phyloP scores from a whole-genome alignment of 2,797 vertebrate species.

The Enteromius argenteus region DNA sequence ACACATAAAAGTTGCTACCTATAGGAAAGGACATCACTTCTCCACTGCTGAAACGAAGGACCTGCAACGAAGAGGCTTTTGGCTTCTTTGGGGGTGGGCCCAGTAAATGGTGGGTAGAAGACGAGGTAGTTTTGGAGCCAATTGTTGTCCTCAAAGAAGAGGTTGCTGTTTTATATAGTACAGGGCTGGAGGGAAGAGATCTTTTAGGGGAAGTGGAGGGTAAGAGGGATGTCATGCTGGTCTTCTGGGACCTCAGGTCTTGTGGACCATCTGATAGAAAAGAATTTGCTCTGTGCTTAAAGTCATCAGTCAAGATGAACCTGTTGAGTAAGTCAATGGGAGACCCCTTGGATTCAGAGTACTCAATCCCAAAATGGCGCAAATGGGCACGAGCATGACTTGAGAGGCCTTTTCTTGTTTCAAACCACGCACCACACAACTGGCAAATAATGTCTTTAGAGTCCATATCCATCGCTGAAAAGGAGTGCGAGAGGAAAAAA shows the following conservation, averaged over 20 bases:
- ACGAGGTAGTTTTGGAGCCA: conserved; percentile 79
- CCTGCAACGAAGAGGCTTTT: conserved; percentile 83
- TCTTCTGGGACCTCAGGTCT: conserved; percentile 67
- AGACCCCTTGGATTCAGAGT: conserved; percentile 91
- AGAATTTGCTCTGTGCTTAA: conserved; percentile 83
- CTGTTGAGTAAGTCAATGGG: conserved; percentile 91
- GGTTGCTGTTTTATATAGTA: conserved; percentile 74
- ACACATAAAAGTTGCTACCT: conserved; percentile 75
- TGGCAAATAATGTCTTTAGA: conserved; percentile 91
- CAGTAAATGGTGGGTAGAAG: conserved; percentile 76
- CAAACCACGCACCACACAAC: conserved; percentile 94
- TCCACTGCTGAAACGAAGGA: conserved; percentile 87
- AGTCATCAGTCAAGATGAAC: conserved; percentile 89
- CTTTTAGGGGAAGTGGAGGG: conserved; percentile 67
- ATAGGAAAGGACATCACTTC: conserved; percentile 84
- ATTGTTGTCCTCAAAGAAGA: conserved; percentile 66
- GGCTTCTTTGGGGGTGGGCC: conserved; percentile 81
- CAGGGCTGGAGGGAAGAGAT: conserved; percentile 62
- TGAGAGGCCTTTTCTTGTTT: conserved; percentile 92
- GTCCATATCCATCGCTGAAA: conserved; percentile 81
- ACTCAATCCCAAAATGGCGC: conserved; percentile 91
- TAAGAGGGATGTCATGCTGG: conserved; percentile 65
- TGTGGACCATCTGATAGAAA: conserved; percentile 75
- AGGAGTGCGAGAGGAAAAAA: background rate
- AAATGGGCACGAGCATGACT: conserved; percentile 93